Percentiles rank a stretch among this genome's conserved stretches.
phyloP scores from a whole-genome alignment of 2,888 invertebrate species.

The Theodoxus fluviatilis region DNA sequence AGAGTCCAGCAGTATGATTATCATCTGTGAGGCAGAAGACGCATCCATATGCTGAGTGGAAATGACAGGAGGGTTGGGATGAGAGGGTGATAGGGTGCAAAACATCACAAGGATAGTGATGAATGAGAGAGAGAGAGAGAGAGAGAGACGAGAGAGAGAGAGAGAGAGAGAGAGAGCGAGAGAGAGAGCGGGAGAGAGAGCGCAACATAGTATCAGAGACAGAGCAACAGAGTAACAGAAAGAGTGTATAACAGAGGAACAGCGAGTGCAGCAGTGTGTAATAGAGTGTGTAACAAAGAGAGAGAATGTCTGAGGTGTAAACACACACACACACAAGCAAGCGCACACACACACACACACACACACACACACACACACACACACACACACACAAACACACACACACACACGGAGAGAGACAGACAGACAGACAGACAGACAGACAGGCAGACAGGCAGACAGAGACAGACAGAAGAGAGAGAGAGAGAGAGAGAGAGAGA shows the following conservation, averaged over 20 bases:
- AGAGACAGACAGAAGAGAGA: background rate
- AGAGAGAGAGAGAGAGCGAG: background rate
- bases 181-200: background rate
- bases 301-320: background rate
- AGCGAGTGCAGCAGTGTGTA: background rate
- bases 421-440: conserved; percentile 12
- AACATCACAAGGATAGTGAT: background rate
- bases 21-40: too few species aligned
- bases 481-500: conserved; percentile 7
- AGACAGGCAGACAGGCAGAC: background rate
- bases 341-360: conserved; percentile 4
- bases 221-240: background rate
- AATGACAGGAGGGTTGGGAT: background rate
- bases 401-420: conserved; percentile 12
- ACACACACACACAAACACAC: conserved; percentile 15
- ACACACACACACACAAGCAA: background rate
- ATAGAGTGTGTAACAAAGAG: background rate
- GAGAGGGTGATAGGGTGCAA: conserved; percentile 3
- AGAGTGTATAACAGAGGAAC: background rate
- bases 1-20: too few species aligned
- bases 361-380: conserved; percentile 14
- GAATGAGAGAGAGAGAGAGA: conserved; percentile 16
- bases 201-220: background rate
- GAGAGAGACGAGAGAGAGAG: conserved; percentile 16
- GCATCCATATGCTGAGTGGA: background rate